Evolutionary conservation across 2,113 vertebrate genomes (phyloP).

Genomic region (Cnemophilus loriae): DNA sequence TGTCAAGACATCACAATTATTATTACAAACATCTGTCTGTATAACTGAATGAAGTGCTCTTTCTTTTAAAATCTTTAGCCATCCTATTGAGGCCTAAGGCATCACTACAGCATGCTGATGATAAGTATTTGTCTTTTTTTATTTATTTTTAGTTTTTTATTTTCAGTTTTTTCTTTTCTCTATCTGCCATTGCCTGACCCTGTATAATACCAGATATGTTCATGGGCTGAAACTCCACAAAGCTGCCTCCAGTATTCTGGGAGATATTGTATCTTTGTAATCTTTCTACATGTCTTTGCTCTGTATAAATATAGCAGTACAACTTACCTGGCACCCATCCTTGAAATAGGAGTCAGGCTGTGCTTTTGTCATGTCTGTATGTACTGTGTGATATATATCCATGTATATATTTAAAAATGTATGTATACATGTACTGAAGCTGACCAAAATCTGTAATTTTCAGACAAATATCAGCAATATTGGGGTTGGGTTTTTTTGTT

Average conservation of each 20-base stretch:
- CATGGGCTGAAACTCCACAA: not conserved
- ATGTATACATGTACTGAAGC: not conserved
- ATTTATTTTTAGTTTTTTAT: not conserved
- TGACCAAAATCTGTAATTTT: not conserved
- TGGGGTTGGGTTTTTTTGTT: not conserved
- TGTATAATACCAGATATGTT: not conserved
- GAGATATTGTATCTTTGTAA: not conserved
- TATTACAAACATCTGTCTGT: not conserved
- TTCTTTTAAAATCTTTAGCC: not conserved
- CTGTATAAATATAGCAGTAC: not conserved
- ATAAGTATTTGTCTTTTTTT: not conserved
- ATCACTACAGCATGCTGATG: not conserved
- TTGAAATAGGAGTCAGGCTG: not conserved
- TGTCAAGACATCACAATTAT: not conserved
- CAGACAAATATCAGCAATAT: not conserved
- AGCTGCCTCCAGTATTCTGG: not conserved
- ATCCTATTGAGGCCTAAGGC: too few relatives aligned
- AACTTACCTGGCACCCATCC: fast-evolving
- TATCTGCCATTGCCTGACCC: not conserved
- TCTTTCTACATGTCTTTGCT: not conserved
- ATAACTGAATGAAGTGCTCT: not conserved
- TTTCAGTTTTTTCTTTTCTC: not conserved
- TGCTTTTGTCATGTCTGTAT: not conserved
- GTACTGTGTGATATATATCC: too few relatives aligned
- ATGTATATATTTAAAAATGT: not conserved